A percentile compares a stretch with the other conserved stretches of the same genome.
These are phyloP conservation scores for Varecia variegata DNA, from an alignment of 2,797 vertebrate species.

Conservation along the genomic window DNA sequence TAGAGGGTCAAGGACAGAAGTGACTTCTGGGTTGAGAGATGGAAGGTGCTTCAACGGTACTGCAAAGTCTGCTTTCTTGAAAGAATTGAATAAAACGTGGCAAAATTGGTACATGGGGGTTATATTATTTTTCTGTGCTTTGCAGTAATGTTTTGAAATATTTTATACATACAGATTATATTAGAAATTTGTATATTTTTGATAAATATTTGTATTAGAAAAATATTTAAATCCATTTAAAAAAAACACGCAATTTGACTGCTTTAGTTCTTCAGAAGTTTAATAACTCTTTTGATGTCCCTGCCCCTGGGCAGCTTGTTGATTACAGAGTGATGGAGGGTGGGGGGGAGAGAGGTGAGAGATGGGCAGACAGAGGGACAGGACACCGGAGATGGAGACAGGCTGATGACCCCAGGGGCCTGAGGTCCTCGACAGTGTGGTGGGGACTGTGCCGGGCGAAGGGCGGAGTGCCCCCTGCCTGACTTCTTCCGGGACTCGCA, in stretches of 20 bases:
- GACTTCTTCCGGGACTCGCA: neutral
- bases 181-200: neutral
- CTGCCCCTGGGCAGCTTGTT: neutral
- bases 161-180: neutral
- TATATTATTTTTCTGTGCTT: neutral
- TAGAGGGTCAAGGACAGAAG: neutral
- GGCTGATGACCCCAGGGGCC: neutral
- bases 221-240: neutral
- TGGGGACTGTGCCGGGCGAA: neutral
- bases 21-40: neutral
- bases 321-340: neutral
- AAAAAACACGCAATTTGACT: neutral
- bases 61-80: neutral
- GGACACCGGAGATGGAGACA: no score
- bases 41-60: neutral
- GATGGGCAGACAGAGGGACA: neutral
- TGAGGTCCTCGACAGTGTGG: neutral
- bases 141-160: neutral
- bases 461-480: neutral
- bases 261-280: neutral
- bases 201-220: neutral
- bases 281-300: neutral
- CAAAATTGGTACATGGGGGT: no score
- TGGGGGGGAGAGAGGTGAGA: neutral
- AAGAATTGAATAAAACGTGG: neutral